phyloP scores from a whole-genome alignment of 2,797 vertebrate species.

The Rhinogobio ventralis region DNA sequence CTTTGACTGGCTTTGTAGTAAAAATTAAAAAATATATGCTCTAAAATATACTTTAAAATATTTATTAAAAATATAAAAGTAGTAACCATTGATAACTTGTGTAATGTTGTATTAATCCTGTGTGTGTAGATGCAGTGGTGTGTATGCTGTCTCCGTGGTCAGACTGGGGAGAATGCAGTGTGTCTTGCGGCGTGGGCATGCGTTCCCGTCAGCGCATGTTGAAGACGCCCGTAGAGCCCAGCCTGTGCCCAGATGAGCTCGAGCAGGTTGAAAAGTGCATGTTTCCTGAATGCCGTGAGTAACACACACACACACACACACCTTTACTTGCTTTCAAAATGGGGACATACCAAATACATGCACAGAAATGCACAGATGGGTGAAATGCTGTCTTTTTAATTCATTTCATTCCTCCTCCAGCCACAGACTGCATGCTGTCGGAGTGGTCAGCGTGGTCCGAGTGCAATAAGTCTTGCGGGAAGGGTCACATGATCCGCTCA shows the following conservation, averaged over 20 bases:
- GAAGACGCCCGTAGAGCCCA: constrained; percentile 88
- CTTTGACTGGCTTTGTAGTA: not conserved
- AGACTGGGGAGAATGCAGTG: constrained; percentile 93
- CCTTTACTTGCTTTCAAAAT: not conserved
- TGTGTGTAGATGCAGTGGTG: constrained; percentile 86
- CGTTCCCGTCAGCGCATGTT: constrained; percentile 90
- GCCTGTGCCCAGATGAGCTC: constrained; percentile 89
- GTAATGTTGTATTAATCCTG: not conserved
- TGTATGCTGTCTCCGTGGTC: constrained; percentile 94
- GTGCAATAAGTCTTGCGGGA: constrained; percentile 97
- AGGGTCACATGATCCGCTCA: constrained; percentile 94
- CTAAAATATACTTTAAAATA: not conserved
- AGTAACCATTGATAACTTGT: not conserved
- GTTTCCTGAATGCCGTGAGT: constrained; percentile 94
- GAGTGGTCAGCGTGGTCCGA: constrained; percentile 97
- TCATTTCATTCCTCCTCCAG: constrained; percentile 66
- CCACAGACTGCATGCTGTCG: constrained; percentile 90
- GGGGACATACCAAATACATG: not conserved
- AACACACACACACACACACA: not conserved
- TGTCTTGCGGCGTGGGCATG: constrained; percentile 88
- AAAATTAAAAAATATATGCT: not conserved
- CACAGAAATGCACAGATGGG: not conserved
- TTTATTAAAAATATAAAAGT: not conserved
- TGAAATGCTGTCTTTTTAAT: not conserved
- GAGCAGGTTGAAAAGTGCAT: constrained; percentile 95